Conservation (phyloP, 2,113 vertebrate genomes). For the Isurus oxyrinchus region DNA sequence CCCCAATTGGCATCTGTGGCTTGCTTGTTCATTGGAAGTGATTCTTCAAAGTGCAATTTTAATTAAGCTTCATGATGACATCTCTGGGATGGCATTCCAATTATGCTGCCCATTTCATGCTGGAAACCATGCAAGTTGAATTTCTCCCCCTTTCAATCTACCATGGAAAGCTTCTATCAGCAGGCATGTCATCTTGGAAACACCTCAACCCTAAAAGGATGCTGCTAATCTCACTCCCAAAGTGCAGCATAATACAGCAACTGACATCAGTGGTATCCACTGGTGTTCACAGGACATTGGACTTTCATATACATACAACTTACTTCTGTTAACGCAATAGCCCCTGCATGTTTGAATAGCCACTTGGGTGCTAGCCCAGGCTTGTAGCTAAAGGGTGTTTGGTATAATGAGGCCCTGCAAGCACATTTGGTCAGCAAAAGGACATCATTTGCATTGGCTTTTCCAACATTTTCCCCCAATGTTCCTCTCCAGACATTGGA, state of each 20-base stretch:
- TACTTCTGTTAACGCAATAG: background rate
- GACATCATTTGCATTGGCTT: too few species aligned
- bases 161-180: background rate
- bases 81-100: background rate
- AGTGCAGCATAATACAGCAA: background rate
- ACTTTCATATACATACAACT: background rate
- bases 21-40: background rate
- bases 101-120: background rate
- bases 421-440: too few species aligned
- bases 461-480: background rate
- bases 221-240: background rate
- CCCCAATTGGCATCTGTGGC: background rate
- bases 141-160: background rate
- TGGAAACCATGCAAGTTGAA: background rate
- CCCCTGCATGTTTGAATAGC: background rate
- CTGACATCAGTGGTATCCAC: background rate
- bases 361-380: background rate
- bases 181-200: background rate
- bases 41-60: background rate
- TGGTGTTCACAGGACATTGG: background rate
- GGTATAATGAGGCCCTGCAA: too few species aligned
- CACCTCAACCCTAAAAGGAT: background rate
- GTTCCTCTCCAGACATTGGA: too few species aligned
- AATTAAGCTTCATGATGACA: background rate
- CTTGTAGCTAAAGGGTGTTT: background rate